Evolutionary conservation across 2,888 invertebrate genomes (phyloP).

Genomic region (Bellardia pandia): DNA sequence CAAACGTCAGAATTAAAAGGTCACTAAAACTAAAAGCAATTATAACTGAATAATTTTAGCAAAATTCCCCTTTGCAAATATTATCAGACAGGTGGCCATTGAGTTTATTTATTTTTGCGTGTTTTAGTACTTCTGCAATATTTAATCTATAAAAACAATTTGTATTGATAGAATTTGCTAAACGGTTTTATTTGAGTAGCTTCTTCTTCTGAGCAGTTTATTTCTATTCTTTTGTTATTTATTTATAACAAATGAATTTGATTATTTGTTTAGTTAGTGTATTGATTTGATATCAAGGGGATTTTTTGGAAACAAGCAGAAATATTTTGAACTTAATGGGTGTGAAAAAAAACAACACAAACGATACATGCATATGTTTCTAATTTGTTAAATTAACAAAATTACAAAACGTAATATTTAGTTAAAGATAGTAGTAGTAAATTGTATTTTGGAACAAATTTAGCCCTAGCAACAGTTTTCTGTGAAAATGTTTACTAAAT

Average conservation of each 20-base stretch:
- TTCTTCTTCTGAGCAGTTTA: constrained; percentile 10
- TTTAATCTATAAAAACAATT: constrained; percentile 38
- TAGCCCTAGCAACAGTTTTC: neutral
- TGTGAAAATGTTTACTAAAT: neutral
- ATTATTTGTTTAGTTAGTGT: constrained; percentile 43
- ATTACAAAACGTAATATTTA: constrained; percentile 7
- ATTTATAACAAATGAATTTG: constrained; percentile 45
- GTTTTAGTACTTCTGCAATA: constrained; percentile 18
- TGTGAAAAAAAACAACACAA: constrained; percentile 9
- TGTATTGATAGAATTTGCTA: constrained; percentile 14
- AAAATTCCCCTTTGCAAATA: constrained; percentile 31
- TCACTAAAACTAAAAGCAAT: neutral
- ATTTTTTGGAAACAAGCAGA: constrained; percentile 38
- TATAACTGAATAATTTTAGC: constrained; percentile 1
- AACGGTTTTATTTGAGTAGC: constrained; percentile 19
- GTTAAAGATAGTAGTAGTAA: neutral
- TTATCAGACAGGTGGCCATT: constrained; percentile 27
- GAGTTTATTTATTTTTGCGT: constrained; percentile 17
- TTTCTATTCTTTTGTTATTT: constrained; percentile 30
- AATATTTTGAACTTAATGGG: constrained; percentile 25
- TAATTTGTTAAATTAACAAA: constrained; percentile 31
- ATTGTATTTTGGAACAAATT: neutral
- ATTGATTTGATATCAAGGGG: constrained; percentile 33
- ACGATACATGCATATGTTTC: neutral
- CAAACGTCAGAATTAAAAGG: constrained; percentile 17